Evolutionary conservation across 1,140 invertebrate genomes (phyloP).

Genomic region (Lordiphosa stackelbergi): DNA sequence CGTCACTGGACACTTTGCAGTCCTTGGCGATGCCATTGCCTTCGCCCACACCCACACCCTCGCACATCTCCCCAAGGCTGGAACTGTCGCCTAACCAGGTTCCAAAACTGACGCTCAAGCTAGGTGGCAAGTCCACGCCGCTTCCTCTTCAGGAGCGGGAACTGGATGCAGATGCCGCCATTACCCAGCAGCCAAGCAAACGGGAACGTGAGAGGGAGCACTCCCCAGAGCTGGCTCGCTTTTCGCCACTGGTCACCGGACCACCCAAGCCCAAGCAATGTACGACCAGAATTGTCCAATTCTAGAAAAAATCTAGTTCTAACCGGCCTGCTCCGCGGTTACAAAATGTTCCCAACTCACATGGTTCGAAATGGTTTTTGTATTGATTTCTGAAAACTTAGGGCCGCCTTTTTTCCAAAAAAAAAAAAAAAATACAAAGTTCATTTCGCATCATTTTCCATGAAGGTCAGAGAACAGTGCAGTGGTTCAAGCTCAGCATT

Average conservation of each 20-base stretch:
- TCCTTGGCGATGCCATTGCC: not conserved
- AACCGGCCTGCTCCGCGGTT: no score
- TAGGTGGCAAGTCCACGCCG: slow-evolving; percentile 77
- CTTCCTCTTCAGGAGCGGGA: slow-evolving; percentile 12
- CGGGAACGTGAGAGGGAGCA: slow-evolving; percentile 79
- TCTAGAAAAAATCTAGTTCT: no score
- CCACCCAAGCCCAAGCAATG: slow-evolving; percentile 82
- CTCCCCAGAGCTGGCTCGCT: slow-evolving; percentile 88
- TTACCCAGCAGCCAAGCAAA: slow-evolving; percentile 10
- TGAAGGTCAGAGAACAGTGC: no score
- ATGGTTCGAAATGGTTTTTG: no score
- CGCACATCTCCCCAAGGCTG: slow-evolving; percentile 23
- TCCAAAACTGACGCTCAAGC: slow-evolving; percentile 89
- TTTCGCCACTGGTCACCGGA: slow-evolving; percentile 87
- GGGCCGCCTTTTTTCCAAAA: no score
- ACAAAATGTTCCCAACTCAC: no score
- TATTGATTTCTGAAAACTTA: no score
- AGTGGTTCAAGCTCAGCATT: no score
- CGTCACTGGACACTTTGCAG: not conserved
- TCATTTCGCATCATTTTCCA: no score
- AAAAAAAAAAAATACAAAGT: no score
- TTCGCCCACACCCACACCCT: not conserved
- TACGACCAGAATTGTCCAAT: slow-evolving; percentile 11
- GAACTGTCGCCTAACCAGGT: slow-evolving; percentile 76
- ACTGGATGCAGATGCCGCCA: not conserved